A percentile compares a stretch with the other conserved stretches of the same genome.
Conservation (phyloP, 2,113 vertebrate genomes). For the Vireo altiloquus region DNA sequence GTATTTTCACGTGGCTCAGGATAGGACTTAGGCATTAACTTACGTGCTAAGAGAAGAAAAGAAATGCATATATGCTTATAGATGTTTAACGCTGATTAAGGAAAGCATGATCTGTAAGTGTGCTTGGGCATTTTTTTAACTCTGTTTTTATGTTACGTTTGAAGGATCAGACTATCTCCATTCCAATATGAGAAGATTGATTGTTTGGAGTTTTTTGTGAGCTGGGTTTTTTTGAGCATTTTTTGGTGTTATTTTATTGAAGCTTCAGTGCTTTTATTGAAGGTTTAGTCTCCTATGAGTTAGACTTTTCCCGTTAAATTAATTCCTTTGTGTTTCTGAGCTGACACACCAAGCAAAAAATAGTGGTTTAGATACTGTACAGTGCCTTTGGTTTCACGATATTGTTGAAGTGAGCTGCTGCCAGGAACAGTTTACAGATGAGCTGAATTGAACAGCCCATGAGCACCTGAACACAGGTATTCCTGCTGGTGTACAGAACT, state of each 20-base stretch:
- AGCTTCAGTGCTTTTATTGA: neutral
- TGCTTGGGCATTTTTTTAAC: neutral
- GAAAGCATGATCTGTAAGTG: neutral
- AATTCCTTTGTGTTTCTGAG: neutral
- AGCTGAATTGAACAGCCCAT: neutral
- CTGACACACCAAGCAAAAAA: neutral
- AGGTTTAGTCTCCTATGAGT: neutral
- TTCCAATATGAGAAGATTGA: neutral
- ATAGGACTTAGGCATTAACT: neutral
- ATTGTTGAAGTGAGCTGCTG: neutral
- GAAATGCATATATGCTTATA: neutral
- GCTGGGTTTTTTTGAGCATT: neutral
- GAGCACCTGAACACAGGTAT: neutral
- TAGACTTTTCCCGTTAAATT: neutral
- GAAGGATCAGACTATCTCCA: neutral
- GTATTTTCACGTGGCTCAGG: neutral
- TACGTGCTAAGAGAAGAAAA: neutral
- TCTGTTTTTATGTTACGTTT: neutral
- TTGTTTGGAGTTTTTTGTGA: neutral
- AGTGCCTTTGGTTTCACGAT: neutral
- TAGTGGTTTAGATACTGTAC: neutral
- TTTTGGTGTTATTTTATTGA: neutral
- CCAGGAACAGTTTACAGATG: neutral
- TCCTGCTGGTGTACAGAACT: neutral
- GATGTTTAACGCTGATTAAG: neutral